Base-by-base conservation (phyloP, 2,888 invertebrate genomes). In the Ichneumon xanthorius region DNA sequence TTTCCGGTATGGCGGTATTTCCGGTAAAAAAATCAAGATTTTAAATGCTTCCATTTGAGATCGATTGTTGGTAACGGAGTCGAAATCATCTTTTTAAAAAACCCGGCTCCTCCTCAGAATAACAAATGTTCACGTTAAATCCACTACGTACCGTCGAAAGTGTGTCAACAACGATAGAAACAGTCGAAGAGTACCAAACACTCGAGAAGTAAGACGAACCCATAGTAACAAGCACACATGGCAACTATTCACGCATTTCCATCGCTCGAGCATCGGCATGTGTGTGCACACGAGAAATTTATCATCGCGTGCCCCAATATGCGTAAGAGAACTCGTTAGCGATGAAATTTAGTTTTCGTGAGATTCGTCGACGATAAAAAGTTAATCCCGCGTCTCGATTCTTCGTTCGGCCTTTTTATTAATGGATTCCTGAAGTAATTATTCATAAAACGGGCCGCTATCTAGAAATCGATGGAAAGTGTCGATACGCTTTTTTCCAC, bases 71-170 rank as follows among this genome's bases (percentile, higher is more conserved):
- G 1, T 40, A 9, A 40, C 3, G 40, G 11, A 11, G 3, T 40
- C 11, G 11, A 11, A 3, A 40, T 40, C 11, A 11, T 40, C 9
- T 40, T 40, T 9, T 1, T 1, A 40, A 26, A 26, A 26, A 26
- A 6, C 0, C 22, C 22, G 1, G 26, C 26, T 26, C 26, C 7
- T 40, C 40, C 2, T 9, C 40, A 26, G 26, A 26, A 9, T 40
- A 40, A 0, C 6, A 40, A 40, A 40, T 3, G 11, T 11, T 40
- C 2, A 11, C 40, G 40, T 40, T 11, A 40, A 11, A 4, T 61
- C 19, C 22, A 50, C 50, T 79, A 70, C 53, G 55, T 83, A 48
- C 37, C 22, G 16, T n/a, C 7, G 63, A 80, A 83, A 83, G 79
- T 68, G 75, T 55, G 58, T 68, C 53, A 70, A 83, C 75, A 53